Base-by-base conservation (phyloP, 2,888 invertebrate species). In the Podotricha telesiphe region DNA sequence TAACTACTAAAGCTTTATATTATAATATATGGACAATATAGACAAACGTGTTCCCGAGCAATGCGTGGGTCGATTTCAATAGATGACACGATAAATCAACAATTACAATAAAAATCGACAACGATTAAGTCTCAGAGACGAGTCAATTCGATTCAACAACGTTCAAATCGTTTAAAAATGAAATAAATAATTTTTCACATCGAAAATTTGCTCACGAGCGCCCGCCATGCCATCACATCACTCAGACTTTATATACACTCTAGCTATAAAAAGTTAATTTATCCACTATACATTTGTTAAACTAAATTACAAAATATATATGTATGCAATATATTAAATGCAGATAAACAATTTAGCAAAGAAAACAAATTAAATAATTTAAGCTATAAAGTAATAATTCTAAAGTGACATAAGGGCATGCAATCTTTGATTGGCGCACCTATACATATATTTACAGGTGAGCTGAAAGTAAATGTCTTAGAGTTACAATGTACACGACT, bases 361-460 rank as follows among this genome's bases (percentile, higher is more conserved):
- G n/a, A n/a, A n/a, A n/a, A n/a, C n/a, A n/a, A n/a, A n/a, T n/a
- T 28, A 28, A 28, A 28, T 28, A 28, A 28, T 28, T 28, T 28
- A 28, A 28, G 6, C 6, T 28, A n/a, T 10, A 56, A 50, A 58
- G 48, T n/a, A n/a, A 2, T 2, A 15, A n/a, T 45, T n/a, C 45
- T 48, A 19, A 59, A 67, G 37, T 67, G 67, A 53, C 64, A 45
- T 65, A 59, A 15, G 37, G 47, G 37, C 45, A 37, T 13, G 80
- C 84, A 80, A 84, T 84, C 84, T 83, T 82, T 71, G 84, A 91
- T 89, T 82, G 88, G 88, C 34, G 22, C 74, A 80, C 83, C 82
- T 79, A 77, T 73, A 67, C 73, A 85, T 89, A 89, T 91, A 91
- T 91, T 79, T 91, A 91, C 90, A 91, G 28, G 73, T 85, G 88